phyloP scores from a whole-genome alignment of 2,888 invertebrate species.

The Ommatoiulus sabulosus region DNA sequence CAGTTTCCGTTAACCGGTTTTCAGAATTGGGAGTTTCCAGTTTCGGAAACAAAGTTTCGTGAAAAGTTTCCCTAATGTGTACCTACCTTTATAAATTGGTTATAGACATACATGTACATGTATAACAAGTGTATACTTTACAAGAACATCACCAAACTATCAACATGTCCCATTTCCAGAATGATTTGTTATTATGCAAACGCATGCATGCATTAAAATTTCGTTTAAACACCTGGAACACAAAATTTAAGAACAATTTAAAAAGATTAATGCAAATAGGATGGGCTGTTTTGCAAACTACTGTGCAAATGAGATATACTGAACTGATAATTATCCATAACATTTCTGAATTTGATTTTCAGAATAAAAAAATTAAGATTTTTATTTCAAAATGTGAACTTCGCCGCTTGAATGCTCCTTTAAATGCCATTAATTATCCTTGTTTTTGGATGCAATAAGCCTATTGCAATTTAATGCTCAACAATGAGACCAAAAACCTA shows the following conservation, averaged over 20 bases:
- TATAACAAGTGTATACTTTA: no score
- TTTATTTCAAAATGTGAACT: background rate
- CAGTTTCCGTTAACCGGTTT: no score
- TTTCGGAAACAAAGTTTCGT: no score
- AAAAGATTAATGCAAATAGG: background rate
- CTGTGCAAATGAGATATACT: background rate
- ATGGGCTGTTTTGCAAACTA: background rate
- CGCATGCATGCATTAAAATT: background rate
- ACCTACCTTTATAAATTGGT: no score
- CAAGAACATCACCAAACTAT: no score
- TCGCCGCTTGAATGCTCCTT: background rate
- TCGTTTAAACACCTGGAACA: background rate
- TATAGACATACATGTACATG: no score
- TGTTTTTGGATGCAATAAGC: background rate
- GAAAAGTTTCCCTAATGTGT: no score
- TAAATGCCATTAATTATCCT: background rate
- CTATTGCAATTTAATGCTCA: background rate
- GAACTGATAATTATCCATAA: background rate
- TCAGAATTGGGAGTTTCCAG: no score
- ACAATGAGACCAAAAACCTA: conserved; percentile 25
- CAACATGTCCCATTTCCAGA: background rate
- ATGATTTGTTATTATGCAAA: background rate
- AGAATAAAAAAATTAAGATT: background rate
- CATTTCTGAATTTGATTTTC: background rate
- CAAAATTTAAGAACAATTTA: background rate